A percentile compares a stretch with the other conserved stretches of the same genome.
Evolutionary conservation across 2,113 vertebrate genomes (phyloP).

Genomic region (Panthera uncia): DNA sequence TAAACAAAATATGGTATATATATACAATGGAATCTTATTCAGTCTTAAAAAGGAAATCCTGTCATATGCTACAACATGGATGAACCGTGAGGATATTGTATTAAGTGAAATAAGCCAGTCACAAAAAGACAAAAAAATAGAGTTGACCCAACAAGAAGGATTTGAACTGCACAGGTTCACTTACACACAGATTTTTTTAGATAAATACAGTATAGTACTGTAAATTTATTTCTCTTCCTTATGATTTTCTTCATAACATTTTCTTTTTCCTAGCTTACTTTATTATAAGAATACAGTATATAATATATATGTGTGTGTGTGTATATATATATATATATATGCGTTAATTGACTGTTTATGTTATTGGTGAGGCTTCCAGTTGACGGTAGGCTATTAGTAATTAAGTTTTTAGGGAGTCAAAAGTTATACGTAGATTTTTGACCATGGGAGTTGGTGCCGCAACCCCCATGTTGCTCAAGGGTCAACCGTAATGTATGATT

Average conservation of each 20-base stretch:
- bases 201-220: not conserved
- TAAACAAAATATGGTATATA: not conserved
- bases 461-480: not conserved
- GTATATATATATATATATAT: not conserved
- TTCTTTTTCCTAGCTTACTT: not conserved
- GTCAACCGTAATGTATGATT: not conserved
- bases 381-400: not conserved
- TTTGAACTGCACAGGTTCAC: not conserved
- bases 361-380: not conserved
- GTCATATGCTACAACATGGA: not conserved
- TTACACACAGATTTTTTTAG: not conserved
- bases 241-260: not conserved
- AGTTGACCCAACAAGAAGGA: not conserved
- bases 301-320: not conserved
- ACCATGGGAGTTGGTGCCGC: not conserved
- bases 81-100: not conserved
- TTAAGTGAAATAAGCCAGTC: not conserved
- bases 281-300: not conserved
- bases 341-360: not conserved
- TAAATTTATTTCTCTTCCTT: not conserved
- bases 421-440: not conserved
- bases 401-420: not conserved
- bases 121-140: not conserved
- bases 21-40: not conserved
- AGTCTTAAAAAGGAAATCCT: not conserved